Evolutionary conservation across 1,140 invertebrate species (phyloP).

Genomic region (Triops cancriformis): DNA sequence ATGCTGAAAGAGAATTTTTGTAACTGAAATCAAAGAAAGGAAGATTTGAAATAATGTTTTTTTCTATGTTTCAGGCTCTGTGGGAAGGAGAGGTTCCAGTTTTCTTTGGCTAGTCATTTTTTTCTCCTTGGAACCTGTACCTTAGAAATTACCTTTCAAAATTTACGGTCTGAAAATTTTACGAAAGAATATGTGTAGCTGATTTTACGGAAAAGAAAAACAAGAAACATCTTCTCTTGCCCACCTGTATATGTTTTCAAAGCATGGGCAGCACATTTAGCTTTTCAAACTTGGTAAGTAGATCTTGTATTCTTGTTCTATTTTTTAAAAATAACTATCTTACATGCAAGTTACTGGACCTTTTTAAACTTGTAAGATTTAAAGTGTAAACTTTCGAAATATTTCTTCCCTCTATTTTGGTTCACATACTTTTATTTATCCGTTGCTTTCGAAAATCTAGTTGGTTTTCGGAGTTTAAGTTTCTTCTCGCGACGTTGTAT

Average conservation of each 20-base stretch:
- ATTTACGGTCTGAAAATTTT: not conserved
- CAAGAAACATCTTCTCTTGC: not conserved
- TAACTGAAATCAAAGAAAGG: too few relatives aligned
- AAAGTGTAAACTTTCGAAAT: too few relatives aligned
- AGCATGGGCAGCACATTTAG: constrained; percentile 8
- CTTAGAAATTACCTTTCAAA: not conserved
- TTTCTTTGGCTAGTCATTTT: not conserved
- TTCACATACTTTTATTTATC: too few relatives aligned
- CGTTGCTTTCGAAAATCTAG: not conserved
- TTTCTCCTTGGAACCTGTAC: not conserved
- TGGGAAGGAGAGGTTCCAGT: not conserved
- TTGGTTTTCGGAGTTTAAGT: not conserved
- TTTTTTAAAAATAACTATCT: not conserved
- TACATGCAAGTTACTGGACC: too few relatives aligned
- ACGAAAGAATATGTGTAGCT: not conserved
- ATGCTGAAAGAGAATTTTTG: too few relatives aligned
- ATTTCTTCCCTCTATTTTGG: too few relatives aligned
- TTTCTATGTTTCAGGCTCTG: not conserved
- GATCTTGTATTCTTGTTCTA: not conserved
- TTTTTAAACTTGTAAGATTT: too few relatives aligned
- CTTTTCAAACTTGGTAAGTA: not conserved
- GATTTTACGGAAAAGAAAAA: not conserved
- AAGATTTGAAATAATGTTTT: too few relatives aligned
- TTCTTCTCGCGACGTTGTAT: not conserved
- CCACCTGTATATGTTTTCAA: constrained; percentile 14